A percentile compares a stretch with the other conserved stretches of the same genome.
phyloP scores from a whole-genome alignment of 2,113 vertebrate species.

The Cyphomyrus discorhynchus region DNA sequence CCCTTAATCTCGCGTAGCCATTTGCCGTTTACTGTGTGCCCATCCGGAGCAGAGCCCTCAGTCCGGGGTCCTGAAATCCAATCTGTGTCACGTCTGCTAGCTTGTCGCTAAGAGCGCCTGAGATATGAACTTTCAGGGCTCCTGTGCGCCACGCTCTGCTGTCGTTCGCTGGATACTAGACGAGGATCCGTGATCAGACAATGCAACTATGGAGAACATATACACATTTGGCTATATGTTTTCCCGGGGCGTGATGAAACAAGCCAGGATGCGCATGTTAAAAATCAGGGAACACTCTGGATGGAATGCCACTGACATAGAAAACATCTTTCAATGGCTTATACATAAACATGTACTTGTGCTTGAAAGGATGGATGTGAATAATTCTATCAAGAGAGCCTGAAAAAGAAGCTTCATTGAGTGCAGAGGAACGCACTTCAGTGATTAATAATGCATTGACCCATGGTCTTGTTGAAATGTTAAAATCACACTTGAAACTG shows the following conservation, averaged over 20 bases:
- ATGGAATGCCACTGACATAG: not conserved
- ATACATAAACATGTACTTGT: not conserved
- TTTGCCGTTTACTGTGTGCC: not conserved
- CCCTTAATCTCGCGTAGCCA: not conserved
- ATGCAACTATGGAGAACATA: not conserved
- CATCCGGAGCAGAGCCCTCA: not conserved
- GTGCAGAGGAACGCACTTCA: not conserved
- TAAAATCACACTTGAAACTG: not conserved
- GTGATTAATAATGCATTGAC: slow-evolving; percentile 1
- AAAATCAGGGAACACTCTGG: not conserved
- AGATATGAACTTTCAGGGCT: not conserved
- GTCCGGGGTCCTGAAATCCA: not conserved
- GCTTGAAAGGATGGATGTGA: not conserved
- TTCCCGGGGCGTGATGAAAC: not conserved
- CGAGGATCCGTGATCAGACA: not conserved
- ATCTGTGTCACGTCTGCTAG: not conserved
- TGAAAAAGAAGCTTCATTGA: not conserved
- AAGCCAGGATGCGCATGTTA: not conserved
- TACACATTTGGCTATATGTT: not conserved
- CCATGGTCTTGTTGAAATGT: not conserved
- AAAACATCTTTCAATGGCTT: not conserved
- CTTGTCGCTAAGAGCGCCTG: not conserved
- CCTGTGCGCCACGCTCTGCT: not conserved
- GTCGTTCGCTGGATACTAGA: not conserved
- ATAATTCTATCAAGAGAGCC: not conserved